Base-by-base conservation (phyloP, 2,797 vertebrate genomes). In the Manis crassicaudata region DNA sequence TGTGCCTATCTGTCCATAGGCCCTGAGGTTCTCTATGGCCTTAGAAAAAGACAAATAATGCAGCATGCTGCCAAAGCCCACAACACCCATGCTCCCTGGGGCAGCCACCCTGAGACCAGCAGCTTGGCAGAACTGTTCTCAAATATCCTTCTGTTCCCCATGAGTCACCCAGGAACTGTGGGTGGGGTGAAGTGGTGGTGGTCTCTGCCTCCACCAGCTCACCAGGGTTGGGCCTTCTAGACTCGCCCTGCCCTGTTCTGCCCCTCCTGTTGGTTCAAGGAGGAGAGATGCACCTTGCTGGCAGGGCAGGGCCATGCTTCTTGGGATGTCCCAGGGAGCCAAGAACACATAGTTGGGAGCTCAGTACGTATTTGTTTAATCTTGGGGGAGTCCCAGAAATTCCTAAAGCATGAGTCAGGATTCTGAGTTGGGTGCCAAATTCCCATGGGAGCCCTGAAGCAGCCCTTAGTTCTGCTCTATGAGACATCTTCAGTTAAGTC, bases 351-450 rank as follows among this genome's bases (percentile, higher is more conserved):
- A 80, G 72, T 14, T 77, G 35, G 67, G 67, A 92, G 76, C 35
- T n/a, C 81, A 13, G 46, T n/a, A 29, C 77, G 60, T 92, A 83
- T 96, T 87, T 95, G 67, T 95, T 95, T 88, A 95, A 76, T 82
- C 32, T 50, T 12, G 21, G 56, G 94, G 87, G 95, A 95, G 89
- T 87, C 81, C 17, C 11, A 43, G 80, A 17, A 75, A 96, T 91
- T 97, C 94, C 89, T 93, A 16, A 0, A 60, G 88, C 40, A 65
- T 97, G 97, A 97, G 96, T 96, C 88, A 96, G 83, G 11, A 37
- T 35, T 92, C n/a, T 35, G 54, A 72, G 20, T 62, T 17, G 10
- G 50, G 32, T 96, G 92, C 88, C 95, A 89, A 65, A 77, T 90
- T 84, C 85, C 62, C 82, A 58, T 0, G 75, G 89, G 82, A 89